Evolutionary conservation across 2,113 vertebrate species (phyloP).

Genomic region (Pteronura brasiliensis): DNA sequence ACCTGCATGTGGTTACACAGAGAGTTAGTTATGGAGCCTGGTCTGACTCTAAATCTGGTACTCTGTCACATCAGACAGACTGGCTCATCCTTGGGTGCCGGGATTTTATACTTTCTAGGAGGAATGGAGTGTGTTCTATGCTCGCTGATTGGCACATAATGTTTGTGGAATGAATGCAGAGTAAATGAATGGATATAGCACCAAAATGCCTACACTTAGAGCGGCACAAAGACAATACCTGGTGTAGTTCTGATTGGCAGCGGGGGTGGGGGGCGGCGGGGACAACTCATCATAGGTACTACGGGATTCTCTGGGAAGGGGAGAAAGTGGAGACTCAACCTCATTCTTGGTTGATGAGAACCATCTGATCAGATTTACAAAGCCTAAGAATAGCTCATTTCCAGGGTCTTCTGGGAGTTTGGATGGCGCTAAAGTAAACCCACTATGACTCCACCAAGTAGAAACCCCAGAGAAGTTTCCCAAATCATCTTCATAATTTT

Average conservation of each 20-base stretch:
- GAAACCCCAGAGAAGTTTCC: not conserved
- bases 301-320: not conserved
- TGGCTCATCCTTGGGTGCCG: not conserved
- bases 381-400: not conserved
- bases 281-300: not conserved
- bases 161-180: not conserved
- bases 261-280: not conserved
- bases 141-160: not conserved
- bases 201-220: not conserved
- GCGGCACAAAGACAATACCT: not conserved
- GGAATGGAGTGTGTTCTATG: not conserved
- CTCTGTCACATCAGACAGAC: not conserved
- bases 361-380: not conserved
- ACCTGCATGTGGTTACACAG: not conserved
- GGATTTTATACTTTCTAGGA: not conserved
- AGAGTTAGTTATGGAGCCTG: not conserved
- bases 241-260: not conserved
- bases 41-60: not conserved
- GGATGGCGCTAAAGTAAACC: not conserved
- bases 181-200: not conserved
- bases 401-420: not conserved
- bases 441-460: not conserved
- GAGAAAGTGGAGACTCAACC: not conserved
- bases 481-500: not conserved
- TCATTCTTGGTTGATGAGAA: not conserved